These are phyloP conservation scores for Pteria penguin DNA, from an alignment of 2,888 invertebrate genomes.

Conservation along the genomic window DNA sequence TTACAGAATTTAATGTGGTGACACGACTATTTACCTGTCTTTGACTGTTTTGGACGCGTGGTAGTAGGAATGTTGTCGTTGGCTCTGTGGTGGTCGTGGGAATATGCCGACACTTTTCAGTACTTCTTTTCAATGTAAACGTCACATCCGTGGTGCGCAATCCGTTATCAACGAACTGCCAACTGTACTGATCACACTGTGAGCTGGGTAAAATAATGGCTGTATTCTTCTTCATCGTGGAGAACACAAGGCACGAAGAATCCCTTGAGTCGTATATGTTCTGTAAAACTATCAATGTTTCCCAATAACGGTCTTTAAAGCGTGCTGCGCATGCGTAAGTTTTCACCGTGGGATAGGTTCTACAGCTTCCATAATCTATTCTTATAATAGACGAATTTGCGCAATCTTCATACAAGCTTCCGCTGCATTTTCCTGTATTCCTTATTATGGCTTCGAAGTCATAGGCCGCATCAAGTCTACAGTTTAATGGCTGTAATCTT, in stretches of 20 bases:
- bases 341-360: slow-evolving; percentile 17
- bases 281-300: slow-evolving; percentile 64
- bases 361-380: slow-evolving; percentile 57
- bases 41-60: no score
- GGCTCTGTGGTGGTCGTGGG: slow-evolving; percentile 46
- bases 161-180: slow-evolving; percentile 59
- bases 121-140: slow-evolving; percentile 52
- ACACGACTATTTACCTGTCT: no score
- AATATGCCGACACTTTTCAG: slow-evolving; percentile 57
- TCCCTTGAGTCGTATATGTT: slow-evolving; percentile 55
- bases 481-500: slow-evolving; percentile 42
- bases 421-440: slow-evolving; percentile 58
- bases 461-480: slow-evolving; percentile 59
- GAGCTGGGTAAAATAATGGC: slow-evolving; percentile 59
- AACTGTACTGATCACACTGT: slow-evolving; percentile 66
- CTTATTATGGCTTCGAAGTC: slow-evolving; percentile 54
- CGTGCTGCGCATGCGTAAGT: slow-evolving; percentile 63
- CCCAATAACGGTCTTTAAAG: slow-evolving; percentile 69
- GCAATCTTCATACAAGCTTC: slow-evolving; percentile 64
- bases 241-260: slow-evolving; percentile 63
- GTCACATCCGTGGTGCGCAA: slow-evolving; percentile 54
- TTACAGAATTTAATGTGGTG: no score
- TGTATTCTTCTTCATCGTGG: slow-evolving; percentile 54
- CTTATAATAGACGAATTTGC: slow-evolving; percentile 57
- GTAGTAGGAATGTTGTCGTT: no score